A percentile compares a stretch with the other conserved stretches of the same genome.
phyloP scores from a whole-genome alignment of 2,888 invertebrate genomes.

The Julus scanicus region DNA sequence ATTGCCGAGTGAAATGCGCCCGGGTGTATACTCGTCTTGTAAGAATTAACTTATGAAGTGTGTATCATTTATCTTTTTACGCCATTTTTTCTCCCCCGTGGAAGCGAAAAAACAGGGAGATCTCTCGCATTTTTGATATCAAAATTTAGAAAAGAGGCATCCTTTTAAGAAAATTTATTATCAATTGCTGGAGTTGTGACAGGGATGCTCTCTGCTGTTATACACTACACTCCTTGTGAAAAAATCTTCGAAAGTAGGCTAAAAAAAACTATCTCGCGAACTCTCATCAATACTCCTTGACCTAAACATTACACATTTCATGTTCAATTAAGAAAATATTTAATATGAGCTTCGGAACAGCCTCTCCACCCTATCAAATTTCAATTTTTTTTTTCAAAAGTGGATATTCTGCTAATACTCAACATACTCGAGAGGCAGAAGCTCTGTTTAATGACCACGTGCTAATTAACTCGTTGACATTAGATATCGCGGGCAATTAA shows the following conservation, averaged over 20 bases:
- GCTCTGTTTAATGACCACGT: background rate
- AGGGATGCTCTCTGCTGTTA: background rate
- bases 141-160: conserved; percentile 46
- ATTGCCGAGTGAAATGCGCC: conserved; percentile 51
- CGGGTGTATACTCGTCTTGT: conserved; percentile 44
- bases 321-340: conserved; percentile 54
- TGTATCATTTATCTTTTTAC: conserved; percentile 54
- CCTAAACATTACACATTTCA: conserved; percentile 48
- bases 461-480: conserved; percentile 39
- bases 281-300: conserved; percentile 44
- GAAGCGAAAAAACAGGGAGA: background rate
- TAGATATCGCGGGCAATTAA: conserved; percentile 11
- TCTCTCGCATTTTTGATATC: conserved; percentile 46
- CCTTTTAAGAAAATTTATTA: conserved; percentile 49
- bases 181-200: conserved; percentile 39
- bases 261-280: background rate
- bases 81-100: conserved; percentile 36
- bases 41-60: conserved; percentile 53
- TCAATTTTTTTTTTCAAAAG: background rate
- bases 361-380: background rate
- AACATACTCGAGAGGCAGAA: background rate
- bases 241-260: background rate
- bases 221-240: conserved; percentile 1
- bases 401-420: background rate
- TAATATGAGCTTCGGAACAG: background rate